A percentile compares a stretch with the other conserved stretches of the same genome.
phyloP scores from a whole-genome alignment of 2,888 invertebrate genomes.

The Iselma pallidipennis region DNA sequence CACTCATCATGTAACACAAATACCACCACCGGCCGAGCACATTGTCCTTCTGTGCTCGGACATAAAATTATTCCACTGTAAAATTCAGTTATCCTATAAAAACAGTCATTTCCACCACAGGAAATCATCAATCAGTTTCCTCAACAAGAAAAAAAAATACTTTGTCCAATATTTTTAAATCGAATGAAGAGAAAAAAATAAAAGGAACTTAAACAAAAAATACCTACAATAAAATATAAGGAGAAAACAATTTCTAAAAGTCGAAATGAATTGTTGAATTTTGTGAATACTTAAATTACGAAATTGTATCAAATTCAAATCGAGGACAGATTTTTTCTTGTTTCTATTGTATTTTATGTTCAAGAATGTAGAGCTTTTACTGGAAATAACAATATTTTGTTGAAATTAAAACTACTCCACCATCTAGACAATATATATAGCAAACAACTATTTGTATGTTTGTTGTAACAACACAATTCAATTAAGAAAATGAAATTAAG shows the following conservation, averaged over 20 bases:
- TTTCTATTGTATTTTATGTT: not conserved
- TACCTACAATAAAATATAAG: no score
- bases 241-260: not conserved
- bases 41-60: slow-evolving; percentile 23
- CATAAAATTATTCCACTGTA: not conserved
- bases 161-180: not conserved
- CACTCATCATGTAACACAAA: slow-evolving; percentile 55
- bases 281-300: no score
- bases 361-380: not conserved
- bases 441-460: not conserved
- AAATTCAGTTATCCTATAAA: not conserved
- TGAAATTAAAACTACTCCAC: not conserved
- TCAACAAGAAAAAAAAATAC: not conserved
- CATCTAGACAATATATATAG: not conserved
- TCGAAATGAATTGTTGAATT: no score
- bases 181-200: not conserved
- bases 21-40: slow-evolving; percentile 30
- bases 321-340: no score
- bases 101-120: no score
- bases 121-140: no score
- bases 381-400: not conserved
- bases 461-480: not conserved
- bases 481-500: not conserved
- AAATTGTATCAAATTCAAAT: no score
- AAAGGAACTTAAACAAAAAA: no score